Evolutionary conservation across 2,888 invertebrate species (phyloP).

Genomic region (Pharmacophagus antenor): DNA sequence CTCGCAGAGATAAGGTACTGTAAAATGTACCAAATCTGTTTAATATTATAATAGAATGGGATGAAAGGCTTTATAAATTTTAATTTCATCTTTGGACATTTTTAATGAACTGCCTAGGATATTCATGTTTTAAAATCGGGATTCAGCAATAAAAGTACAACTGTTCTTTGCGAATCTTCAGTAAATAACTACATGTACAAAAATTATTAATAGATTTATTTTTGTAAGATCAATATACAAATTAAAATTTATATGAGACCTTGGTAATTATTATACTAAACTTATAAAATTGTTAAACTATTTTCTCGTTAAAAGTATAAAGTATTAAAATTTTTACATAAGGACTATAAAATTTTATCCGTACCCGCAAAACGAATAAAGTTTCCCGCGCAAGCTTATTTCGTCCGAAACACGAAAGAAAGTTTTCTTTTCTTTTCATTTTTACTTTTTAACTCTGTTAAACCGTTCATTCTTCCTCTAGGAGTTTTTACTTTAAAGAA

Average conservation of each 20-base stretch:
- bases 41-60: neutral
- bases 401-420: neutral
- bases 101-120: neutral
- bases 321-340: neutral
- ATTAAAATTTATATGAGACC: too few species aligned
- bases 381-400: neutral
- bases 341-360: neutral
- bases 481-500: too few species aligned
- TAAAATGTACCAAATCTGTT: slow-evolving; percentile 9
- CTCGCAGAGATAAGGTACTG: slow-evolving; percentile 10
- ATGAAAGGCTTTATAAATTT: neutral
- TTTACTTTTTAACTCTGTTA: neutral
- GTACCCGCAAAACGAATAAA: neutral
- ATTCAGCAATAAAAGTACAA: too few species aligned
- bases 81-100: neutral
- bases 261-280: too few species aligned
- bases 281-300: too few species aligned
- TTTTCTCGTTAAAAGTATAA: too few species aligned
- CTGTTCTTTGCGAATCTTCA: too few species aligned
- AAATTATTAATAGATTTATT: too few species aligned
- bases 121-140: too few species aligned
- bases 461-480: neutral
- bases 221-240: too few species aligned
- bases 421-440: too few species aligned
- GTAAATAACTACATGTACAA: too few species aligned